These are phyloP conservation scores for Oreochromis mossambicus DNA, from an alignment of 2,797 vertebrate species.

Conservation along the genomic window DNA sequence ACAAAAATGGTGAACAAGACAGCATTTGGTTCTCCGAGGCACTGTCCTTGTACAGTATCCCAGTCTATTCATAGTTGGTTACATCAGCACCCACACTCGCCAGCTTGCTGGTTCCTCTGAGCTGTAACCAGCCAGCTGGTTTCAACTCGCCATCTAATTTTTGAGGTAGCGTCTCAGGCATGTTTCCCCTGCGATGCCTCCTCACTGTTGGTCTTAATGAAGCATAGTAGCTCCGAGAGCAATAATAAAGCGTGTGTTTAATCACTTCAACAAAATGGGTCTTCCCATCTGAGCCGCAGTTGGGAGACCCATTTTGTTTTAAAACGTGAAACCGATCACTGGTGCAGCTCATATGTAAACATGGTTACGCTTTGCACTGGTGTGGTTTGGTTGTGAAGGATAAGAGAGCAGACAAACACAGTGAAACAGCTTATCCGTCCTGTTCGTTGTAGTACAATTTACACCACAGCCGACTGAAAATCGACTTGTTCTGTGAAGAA, in stretches of 20 bases:
- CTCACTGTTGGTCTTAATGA: conserved; percentile 25
- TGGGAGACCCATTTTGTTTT: neutral
- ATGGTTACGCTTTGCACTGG: neutral
- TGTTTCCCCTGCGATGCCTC: conserved; percentile 39
- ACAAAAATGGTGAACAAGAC: neutral
- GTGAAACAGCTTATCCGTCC: neutral
- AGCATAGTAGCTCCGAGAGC: conserved; percentile 6
- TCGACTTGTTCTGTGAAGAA: neutral
- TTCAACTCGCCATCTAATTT: conserved; percentile 43
- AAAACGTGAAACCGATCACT: conserved; percentile 6
- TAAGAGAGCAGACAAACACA: neutral
- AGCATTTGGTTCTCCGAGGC: neutral
- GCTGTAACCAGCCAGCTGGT: conserved; percentile 44
- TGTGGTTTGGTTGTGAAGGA: conserved; percentile 32
- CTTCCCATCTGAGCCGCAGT: neutral
- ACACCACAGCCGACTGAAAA: neutral
- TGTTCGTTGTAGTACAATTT: neutral
- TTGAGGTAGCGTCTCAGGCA: conserved; percentile 34
- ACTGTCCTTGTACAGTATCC: conserved; percentile 13
- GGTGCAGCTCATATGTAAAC: neutral
- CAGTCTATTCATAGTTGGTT: conserved; percentile 51
- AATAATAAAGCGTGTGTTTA: conserved; percentile 23
- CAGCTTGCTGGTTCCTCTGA: conserved; percentile 40
- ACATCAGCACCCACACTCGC: conserved; percentile 46
- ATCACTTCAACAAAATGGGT: conserved; percentile 18